Evolutionary conservation across 2,797 vertebrate species (phyloP).

Genomic region (Pseudomugil tenellus): DNA sequence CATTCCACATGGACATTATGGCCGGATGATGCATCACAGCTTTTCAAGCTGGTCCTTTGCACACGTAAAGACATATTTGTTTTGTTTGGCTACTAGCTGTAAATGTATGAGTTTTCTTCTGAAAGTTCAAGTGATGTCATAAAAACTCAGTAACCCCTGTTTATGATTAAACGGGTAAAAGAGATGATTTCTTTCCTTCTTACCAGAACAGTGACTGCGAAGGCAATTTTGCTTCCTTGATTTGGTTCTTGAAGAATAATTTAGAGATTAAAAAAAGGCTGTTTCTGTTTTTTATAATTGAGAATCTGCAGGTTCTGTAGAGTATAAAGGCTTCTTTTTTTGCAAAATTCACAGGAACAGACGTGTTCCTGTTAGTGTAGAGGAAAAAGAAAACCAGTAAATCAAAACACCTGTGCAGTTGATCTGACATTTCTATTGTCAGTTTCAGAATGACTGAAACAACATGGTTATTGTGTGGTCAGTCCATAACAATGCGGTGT

Average conservation of each 20-base stretch:
- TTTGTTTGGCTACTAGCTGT: rapidly evolving
- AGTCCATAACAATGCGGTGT: slow-evolving; percentile 18
- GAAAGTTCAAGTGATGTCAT: neutral
- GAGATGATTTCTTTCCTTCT: neutral
- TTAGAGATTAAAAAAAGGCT: neutral
- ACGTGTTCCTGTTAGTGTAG: neutral
- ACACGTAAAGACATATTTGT: neutral
- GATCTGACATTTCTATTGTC: slow-evolving; percentile 12
- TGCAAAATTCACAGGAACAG: neutral
- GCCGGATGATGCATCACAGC: neutral
- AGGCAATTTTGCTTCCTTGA: neutral
- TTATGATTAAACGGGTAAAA: neutral
- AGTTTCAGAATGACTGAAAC: slow-evolving; percentile 10
- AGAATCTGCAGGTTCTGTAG: neutral
- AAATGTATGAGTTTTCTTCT: neutral
- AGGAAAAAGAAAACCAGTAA: slow-evolving; percentile 13
- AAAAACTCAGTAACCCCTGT: neutral
- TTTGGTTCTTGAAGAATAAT: neutral
- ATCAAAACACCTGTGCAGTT: slow-evolving; percentile 28
- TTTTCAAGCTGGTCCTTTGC: no score
- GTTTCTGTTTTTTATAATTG: neutral
- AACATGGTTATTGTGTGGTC: slow-evolving; percentile 50
- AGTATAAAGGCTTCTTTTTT: neutral
- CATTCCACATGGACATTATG: neutral
- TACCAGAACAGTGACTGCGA: neutral